Conservation (phyloP, 1,140 invertebrate species). For the Polyergus mexicanus region DNA sequence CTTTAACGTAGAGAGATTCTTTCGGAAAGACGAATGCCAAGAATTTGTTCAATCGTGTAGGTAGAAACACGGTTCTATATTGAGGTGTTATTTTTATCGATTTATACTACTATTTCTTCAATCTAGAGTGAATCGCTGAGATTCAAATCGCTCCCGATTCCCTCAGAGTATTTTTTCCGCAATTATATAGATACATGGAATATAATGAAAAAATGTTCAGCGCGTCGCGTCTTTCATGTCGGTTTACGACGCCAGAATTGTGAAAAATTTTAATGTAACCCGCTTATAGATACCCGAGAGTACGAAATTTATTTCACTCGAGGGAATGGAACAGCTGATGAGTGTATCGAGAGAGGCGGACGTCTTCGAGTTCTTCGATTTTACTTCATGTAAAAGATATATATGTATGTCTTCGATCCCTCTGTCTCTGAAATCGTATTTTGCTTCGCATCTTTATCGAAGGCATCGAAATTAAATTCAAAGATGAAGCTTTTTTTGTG, state of each 20-base stretch:
- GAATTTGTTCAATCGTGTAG: neutral
- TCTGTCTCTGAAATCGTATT: neutral
- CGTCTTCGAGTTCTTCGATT: slow-evolving; percentile 8
- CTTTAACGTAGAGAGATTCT: neutral
- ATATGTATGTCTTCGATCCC: neutral
- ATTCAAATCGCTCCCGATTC: neutral
- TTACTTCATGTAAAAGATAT: slow-evolving; percentile 13
- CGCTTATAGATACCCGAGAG: neutral
- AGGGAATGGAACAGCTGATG: neutral
- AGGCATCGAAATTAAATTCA: slow-evolving; percentile 3
- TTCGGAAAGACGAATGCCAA: neutral
- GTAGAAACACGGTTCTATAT: neutral
- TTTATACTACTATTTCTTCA: neutral
- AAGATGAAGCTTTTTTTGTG: neutral
- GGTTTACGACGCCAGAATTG: neutral
- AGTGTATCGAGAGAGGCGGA: neutral
- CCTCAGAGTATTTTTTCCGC: neutral
- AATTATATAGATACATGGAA: slow-evolving; percentile 8
- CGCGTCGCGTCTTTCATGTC: neutral
- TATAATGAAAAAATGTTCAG: neutral
- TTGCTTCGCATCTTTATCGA: neutral
- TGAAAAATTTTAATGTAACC: slow-evolving; percentile 37
- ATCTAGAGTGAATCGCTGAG: neutral
- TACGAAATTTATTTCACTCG: slow-evolving; percentile 7
- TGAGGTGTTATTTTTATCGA: neutral